A percentile compares a stretch with the other conserved stretches of the same genome.
phyloP scores from a whole-genome alignment of 2,888 invertebrate species.

The Scaptodrosophila latifasciaeformis region DNA sequence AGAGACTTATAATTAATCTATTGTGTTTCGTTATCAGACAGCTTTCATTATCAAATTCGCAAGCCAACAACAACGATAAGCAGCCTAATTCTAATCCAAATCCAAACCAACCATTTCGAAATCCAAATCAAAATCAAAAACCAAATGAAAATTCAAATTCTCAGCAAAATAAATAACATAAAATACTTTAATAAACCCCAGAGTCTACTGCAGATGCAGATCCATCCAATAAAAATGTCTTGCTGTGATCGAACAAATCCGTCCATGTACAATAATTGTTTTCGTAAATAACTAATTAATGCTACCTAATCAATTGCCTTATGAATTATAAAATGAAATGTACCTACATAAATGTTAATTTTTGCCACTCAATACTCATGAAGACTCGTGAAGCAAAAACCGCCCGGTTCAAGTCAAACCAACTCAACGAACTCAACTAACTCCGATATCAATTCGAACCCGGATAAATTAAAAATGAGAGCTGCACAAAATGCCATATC shows the following conservation, averaged over 20 bases:
- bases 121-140: neutral
- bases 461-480: slow-evolving; percentile 56
- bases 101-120: slow-evolving; percentile 12
- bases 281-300: slow-evolving; percentile 15
- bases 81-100: slow-evolving; percentile 29
- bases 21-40: slow-evolving; percentile 57
- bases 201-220: too few relatives aligned
- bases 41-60: slow-evolving; percentile 56
- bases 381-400: slow-evolving; percentile 61
- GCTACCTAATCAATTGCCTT: too few relatives aligned
- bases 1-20: slow-evolving; percentile 42
- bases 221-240: slow-evolving; percentile 4
- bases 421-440: slow-evolving; percentile 66
- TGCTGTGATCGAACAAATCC: slow-evolving; percentile 17
- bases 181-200: too few relatives aligned
- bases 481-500: slow-evolving; percentile 10
- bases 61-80: slow-evolving; percentile 37
- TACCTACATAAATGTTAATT: slow-evolving; percentile 16
- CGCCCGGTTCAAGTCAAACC: slow-evolving; percentile 54
- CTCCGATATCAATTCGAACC: slow-evolving; percentile 46
- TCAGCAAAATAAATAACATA: slow-evolving; percentile 2
- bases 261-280: slow-evolving; percentile 18
- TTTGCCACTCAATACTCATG: slow-evolving; percentile 15
- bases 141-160: neutral
- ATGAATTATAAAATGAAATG: slow-evolving; percentile 12